Evolutionary conservation across 1,140 invertebrate genomes (phyloP), one percentile per base, ranked within the genome.

Genomic region (Oedothorax gibbosus): DNA sequence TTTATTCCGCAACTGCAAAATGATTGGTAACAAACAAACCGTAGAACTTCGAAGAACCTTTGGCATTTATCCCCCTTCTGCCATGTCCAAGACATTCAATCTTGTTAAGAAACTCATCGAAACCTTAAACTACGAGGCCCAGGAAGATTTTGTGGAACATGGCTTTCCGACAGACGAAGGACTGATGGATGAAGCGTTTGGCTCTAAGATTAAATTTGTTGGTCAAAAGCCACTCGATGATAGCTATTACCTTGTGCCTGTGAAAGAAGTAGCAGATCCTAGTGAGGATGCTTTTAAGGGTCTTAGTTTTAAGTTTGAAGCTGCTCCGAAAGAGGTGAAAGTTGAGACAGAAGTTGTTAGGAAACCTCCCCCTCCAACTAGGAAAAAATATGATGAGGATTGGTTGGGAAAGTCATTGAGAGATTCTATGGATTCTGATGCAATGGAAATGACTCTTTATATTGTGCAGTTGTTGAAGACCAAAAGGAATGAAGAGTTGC

Each of bases 401-500:
- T 72, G 88, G 88, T 81, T 87, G 84, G 72, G 72, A 86, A 75
- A 21, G 12, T 15, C 66, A 49, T 20, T 84, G 20, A 20, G 57
- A 15, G 49, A 88, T 69, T 77, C 86, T 7, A n/a, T 87, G 35
- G 49, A 56, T 86, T n/a, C 86, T 62, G 35, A 86, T 86, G 14
- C 77, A 11, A 91, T 92, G 5, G 92, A 94, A 75, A 92, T 95
- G 72, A 87, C 92, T 7, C 91, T 91, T 60, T 91, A 92, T 2
- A 90, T 96, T 7, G 90, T 93, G 5, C 90, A 91, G 7, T 92
- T 93, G 15, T 88, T 94, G 0, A 92, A 93, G 83, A 93, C 94
- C 0, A 92, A 92, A 87, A 92, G 91, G 60, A 89, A 93, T 88
- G 93, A 95, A 88, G 94, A 95, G 88, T 89, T 97, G 81, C 95